Conservation (phyloP, 2,113 vertebrate species). For the Podilymbus podiceps region DNA sequence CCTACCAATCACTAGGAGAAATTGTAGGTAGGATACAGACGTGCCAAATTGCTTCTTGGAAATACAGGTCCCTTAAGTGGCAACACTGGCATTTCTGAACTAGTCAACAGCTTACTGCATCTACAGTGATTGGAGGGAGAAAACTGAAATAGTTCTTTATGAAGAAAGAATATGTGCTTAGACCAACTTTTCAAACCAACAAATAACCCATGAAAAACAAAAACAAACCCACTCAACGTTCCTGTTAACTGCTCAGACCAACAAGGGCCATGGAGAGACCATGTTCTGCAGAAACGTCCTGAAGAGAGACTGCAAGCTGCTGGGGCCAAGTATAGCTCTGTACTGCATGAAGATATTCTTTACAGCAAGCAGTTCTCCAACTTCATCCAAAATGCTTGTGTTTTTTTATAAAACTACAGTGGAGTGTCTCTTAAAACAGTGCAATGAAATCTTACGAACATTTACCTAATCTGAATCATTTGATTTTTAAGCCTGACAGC, state of each 20-base stretch:
- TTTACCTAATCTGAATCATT: slow-evolving; percentile 57
- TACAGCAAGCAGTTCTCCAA: neutral
- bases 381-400: neutral
- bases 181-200: neutral
- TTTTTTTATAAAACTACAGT: neutral
- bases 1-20: neutral
- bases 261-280: neutral
- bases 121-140: neutral
- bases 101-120: neutral
- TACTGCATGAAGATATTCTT: neutral
- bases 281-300: neutral
- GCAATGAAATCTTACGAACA: slow-evolving; percentile 15
- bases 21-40: neutral
- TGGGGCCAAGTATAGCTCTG: neutral
- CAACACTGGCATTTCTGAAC: neutral
- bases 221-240: neutral
- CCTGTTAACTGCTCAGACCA: neutral
- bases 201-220: neutral
- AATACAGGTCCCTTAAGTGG: neutral
- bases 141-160: neutral
- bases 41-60: neutral
- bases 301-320: neutral
- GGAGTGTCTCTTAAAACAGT: neutral
- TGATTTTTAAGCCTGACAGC: slow-evolving; percentile 59
- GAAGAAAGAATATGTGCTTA: neutral